phyloP scores from a whole-genome alignment of 1,140 invertebrate species.

The Drosophila sechellia region DNA sequence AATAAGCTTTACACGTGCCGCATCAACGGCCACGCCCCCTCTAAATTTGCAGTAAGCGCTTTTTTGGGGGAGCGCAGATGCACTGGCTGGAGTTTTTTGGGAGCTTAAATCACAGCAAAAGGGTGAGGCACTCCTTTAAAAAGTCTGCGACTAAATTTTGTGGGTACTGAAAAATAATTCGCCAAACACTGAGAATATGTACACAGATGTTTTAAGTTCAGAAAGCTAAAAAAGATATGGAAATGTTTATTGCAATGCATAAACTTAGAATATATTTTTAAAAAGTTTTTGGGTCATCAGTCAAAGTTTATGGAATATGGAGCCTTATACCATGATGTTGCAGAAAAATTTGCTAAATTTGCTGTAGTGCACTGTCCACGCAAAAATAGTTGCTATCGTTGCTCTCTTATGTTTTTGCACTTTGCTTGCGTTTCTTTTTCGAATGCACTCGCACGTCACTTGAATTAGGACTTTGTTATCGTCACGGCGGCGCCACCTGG shows the following conservation, averaged over 20 bases:
- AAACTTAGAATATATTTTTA: no score
- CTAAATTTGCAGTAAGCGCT: slow-evolving; percentile 33
- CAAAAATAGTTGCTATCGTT: slow-evolving; percentile 4
- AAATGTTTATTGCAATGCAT: no score
- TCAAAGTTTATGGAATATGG: not conserved
- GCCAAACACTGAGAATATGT: not conserved
- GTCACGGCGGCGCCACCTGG: slow-evolving; percentile 68
- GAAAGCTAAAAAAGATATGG: no score
- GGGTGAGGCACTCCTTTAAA: not conserved
- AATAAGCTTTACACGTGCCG: slow-evolving; percentile 78
- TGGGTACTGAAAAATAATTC: not conserved
- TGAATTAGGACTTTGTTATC: slow-evolving; percentile 70
- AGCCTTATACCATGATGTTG: not conserved
- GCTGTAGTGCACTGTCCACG: slow-evolving; percentile 2
- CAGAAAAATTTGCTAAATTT: not conserved
- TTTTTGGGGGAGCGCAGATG: slow-evolving; percentile 12
- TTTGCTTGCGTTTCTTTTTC: slow-evolving; percentile 36
- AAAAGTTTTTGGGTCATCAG: no score
- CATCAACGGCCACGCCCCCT: slow-evolving; percentile 61
- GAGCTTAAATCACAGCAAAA: slow-evolving; percentile 19
- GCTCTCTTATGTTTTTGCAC: slow-evolving; percentile 11
- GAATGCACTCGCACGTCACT: slow-evolving; percentile 57
- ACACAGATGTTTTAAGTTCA: no score
- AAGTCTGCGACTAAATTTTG: not conserved
- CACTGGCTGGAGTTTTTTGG: slow-evolving; percentile 10